Conservation (phyloP, 2,113 vertebrate genomes). For the Sapayoa aenigma region DNA sequence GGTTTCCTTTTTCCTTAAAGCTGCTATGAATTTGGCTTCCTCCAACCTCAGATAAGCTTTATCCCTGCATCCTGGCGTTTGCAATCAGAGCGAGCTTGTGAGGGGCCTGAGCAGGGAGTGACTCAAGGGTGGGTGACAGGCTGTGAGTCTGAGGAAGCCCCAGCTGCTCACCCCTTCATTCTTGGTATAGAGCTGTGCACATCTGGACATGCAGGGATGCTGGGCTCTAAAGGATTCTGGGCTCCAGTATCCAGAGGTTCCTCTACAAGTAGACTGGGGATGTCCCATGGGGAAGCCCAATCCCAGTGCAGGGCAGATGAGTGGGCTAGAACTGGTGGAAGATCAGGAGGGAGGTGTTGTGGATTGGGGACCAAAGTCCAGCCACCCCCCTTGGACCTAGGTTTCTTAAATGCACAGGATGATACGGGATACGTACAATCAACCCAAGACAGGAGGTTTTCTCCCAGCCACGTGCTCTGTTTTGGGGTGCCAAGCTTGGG, state of each 20-base stretch:
- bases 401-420: too few species aligned
- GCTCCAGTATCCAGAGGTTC: background rate
- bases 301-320: background rate
- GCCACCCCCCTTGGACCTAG: too few species aligned
- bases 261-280: background rate
- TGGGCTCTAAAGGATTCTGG: background rate
- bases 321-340: background rate
- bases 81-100: background rate
- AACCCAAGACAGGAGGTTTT: too few species aligned
- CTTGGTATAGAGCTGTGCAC: background rate
- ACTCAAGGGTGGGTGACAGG: background rate
- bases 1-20: conserved; percentile 3
- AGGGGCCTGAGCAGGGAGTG: background rate
- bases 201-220: background rate
- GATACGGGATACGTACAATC: too few species aligned
- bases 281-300: background rate
- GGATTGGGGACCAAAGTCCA: too few species aligned
- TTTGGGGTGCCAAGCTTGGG: background rate
- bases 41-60: background rate
- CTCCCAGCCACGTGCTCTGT: background rate
- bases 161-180: rapidly evolving
- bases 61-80: background rate
- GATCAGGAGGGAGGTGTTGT: rapidly evolving
- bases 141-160: background rate
- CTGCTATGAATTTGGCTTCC: background rate